phyloP scores from a whole-genome alignment of 2,797 vertebrate species.

The Agapornis canus region DNA sequence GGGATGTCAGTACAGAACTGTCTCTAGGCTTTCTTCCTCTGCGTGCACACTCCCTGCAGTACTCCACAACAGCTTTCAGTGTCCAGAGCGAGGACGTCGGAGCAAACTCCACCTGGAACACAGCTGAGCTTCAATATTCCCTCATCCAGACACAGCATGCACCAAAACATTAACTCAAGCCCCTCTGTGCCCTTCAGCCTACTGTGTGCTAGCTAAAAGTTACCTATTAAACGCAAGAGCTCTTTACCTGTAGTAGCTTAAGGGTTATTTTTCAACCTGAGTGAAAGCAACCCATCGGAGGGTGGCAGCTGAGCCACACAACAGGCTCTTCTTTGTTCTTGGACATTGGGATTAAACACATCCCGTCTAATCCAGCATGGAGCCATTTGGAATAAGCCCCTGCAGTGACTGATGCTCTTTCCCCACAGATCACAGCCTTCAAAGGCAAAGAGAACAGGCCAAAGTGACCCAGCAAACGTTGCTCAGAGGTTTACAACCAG shows the following conservation, averaged over 20 bases:
- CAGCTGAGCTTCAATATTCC: not conserved
- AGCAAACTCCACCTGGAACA: not conserved
- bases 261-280: constrained; percentile 37
- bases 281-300: not conserved
- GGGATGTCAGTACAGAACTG: not conserved
- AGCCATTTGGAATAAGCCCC: not conserved
- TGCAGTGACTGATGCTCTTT: fast-evolving
- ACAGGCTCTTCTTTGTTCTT: not conserved
- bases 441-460: not conserved
- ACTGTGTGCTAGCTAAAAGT: not conserved
- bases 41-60: not conserved
- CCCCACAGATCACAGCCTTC: not conserved
- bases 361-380: not conserved
- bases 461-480: not conserved
- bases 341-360: fast-evolving
- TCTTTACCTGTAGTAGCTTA: not conserved
- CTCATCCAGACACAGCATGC: not conserved
- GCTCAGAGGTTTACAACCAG: not conserved
- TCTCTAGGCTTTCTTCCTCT: not conserved
- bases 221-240: constrained; percentile 16
- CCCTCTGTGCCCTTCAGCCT: not conserved
- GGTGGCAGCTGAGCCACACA: not conserved
- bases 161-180: not conserved
- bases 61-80: not conserved
- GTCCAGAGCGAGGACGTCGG: not conserved